Evolutionary conservation across 2,888 invertebrate genomes (phyloP), one percentile per base, ranked within the genome.

Genomic region (Tenthredo livida): DNA sequence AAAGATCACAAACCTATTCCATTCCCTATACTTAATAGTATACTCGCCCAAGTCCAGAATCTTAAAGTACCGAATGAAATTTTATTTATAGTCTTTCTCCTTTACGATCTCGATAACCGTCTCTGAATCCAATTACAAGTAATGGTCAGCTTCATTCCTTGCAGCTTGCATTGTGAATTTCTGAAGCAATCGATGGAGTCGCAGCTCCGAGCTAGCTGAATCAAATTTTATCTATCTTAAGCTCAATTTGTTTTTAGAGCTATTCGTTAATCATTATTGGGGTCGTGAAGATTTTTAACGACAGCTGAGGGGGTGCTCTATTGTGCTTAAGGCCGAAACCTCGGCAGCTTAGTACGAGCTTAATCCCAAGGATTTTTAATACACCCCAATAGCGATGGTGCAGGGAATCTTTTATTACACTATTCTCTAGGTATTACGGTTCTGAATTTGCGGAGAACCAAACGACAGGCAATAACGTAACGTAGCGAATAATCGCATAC

Each of bases 401-500:
- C n/a, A n/a, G n/a, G 33, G 9, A 33, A 33, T 33, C 67, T 67
- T 67, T 67, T 67, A 67, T 73, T 73, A 10, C 12, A 73, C 72
- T 73, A 21, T 73, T 43, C 72, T 77, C 43, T 21, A 9, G 43
- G 61, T 80, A 80, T 80, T 61, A 25, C n/a, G 40, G 58, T 12
- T 21, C 37, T 21, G 40, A 80, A 80, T 80, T 80, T 40, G 37
- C 58, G 10, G 80, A n/a, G 33, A 5, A 61, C 40, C 37, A 40
- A 40, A 37, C 40, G 73, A 73, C 73, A 73, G 40, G 73, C 61
- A 40, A 61, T 61, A 80, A 77, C 50, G 54, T 77, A 77, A 77
- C 80, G 80, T 40, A 61, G 80, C 80, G 80, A 80, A 80, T 80
- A 61, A 80, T 50, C 80, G 61, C 80, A 40, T 37, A 80, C 80